A percentile compares a stretch with the other conserved stretches of the same genome.
phyloP scores from a whole-genome alignment of 2,113 vertebrate species.

The Prietella phreatophila region DNA sequence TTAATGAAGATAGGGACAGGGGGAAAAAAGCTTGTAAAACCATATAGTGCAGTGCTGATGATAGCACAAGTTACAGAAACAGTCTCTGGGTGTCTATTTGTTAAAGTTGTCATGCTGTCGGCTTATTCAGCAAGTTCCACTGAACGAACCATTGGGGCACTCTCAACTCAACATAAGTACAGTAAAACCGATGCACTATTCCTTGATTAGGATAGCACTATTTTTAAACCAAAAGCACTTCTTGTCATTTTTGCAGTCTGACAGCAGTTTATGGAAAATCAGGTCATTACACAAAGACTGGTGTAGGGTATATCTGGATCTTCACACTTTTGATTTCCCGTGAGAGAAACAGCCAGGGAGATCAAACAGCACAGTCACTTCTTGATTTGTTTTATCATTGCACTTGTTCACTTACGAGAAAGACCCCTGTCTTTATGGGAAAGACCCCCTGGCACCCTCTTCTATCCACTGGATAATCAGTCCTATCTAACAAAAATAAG shows the following conservation, averaged over 20 bases:
- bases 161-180: neutral
- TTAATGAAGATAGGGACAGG: constrained; percentile 9
- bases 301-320: neutral
- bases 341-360: neutral
- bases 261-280: neutral
- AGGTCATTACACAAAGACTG: constrained; percentile 1
- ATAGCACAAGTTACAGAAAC: neutral
- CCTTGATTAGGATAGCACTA: neutral
- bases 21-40: neutral
- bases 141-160: neutral
- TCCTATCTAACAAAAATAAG: neutral
- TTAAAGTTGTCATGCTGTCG: neutral
- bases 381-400: neutral
- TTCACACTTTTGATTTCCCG: constrained; percentile 13
- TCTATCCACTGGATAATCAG: neutral
- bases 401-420: neutral
- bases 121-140: constrained; percentile 3
- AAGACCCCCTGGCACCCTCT: neutral
- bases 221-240: too few species aligned
- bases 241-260: neutral
- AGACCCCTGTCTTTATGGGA: neutral
- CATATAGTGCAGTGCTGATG: neutral
- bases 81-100: neutral
- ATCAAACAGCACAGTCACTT: neutral
- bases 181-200: constrained; percentile 4